These are phyloP conservation scores for Channa maculata DNA, from an alignment of 2,113 vertebrate species.

Conservation along the genomic window DNA sequence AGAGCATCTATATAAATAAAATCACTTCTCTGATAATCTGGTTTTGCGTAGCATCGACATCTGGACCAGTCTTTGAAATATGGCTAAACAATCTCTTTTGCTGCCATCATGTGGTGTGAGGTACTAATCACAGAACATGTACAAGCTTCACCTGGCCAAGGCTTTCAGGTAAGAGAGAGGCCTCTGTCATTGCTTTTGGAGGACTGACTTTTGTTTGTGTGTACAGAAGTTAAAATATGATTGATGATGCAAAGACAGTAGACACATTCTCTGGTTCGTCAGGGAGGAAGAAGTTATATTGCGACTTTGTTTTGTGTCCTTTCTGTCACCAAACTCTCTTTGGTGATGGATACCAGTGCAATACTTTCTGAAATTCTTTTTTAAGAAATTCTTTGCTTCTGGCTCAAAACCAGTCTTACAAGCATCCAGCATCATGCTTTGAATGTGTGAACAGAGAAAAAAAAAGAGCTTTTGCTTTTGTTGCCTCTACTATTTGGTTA, in stretches of 20 bases:
- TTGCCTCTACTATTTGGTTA: conserved; percentile 72
- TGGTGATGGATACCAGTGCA: conserved; percentile 8
- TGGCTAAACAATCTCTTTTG: conserved; percentile 57
- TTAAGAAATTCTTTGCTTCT: conserved; percentile 57
- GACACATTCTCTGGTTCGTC: conserved; percentile 11
- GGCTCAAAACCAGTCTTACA: conserved; percentile 48
- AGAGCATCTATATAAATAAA: not conserved
- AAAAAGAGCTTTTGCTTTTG: conserved; percentile 71
- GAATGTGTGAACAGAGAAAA: conserved; percentile 72
- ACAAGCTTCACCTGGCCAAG: conserved; percentile 1
- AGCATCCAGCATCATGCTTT: conserved; percentile 58
- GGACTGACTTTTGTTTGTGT: not conserved
- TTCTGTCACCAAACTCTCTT: conserved; percentile 21
- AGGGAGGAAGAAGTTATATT: conserved; percentile 1
- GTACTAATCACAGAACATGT: conserved; percentile 49
- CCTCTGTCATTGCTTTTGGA: not conserved
- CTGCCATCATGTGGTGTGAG: conserved; percentile 73
- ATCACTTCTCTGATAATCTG: not conserved
- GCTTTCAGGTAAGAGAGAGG: not conserved
- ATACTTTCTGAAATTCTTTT: conserved; percentile 48
- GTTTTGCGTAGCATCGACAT: not conserved
- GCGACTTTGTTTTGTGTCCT: conserved; percentile 14
- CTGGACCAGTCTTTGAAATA: conserved; percentile 10
- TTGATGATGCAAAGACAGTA: not conserved
- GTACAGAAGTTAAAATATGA: not conserved